Conservation (phyloP, 1,140 invertebrate genomes). For the Heliconius congener region DNA sequence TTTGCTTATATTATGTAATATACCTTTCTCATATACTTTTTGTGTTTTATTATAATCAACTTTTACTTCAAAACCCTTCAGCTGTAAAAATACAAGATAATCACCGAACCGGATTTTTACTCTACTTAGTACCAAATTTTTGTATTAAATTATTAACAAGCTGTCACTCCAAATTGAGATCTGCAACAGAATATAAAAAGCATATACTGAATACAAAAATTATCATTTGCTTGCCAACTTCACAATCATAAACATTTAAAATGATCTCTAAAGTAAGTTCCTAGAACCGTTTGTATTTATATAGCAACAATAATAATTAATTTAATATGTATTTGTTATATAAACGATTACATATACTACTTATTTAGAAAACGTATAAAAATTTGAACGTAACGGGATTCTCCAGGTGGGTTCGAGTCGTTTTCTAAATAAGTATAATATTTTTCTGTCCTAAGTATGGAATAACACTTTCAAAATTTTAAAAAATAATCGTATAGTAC, state of each 20-base stretch:
- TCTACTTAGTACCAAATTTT: constrained; percentile 25
- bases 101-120: constrained; percentile 28
- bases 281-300: not conserved
- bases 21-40: constrained; percentile 54
- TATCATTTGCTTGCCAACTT: constrained; percentile 27
- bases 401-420: too few species aligned
- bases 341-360: too few species aligned
- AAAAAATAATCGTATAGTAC: too few species aligned
- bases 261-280: constrained; percentile 53
- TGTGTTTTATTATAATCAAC: constrained; percentile 28
- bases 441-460: too few species aligned
- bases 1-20: constrained; percentile 67
- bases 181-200: constrained; percentile 38
- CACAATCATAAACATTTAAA: constrained; percentile 26
- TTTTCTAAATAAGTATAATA: too few species aligned
- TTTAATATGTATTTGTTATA: not conserved
- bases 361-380: too few species aligned
- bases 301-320: not conserved
- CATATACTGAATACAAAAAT: constrained; percentile 9
- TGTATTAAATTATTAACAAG: not conserved
- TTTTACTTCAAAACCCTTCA: not conserved
- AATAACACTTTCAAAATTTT: too few species aligned
- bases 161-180: constrained; percentile 25
- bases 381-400: too few species aligned
- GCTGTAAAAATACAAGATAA: constrained; percentile 11